Conservation (phyloP, 2,888 invertebrate genomes). For the Tholera decimalis region DNA sequence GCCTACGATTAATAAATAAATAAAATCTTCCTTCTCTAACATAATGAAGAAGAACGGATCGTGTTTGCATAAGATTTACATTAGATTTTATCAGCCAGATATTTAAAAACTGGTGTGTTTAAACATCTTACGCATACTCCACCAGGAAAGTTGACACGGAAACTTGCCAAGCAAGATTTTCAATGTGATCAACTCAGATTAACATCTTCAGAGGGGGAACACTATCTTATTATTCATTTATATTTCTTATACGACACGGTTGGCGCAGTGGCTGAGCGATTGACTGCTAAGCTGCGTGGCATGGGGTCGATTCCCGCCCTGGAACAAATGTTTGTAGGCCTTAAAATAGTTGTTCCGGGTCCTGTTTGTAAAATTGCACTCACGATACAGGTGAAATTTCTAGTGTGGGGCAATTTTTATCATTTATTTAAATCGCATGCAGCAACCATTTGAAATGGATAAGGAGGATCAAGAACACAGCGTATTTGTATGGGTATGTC, state of each 20-base stretch:
- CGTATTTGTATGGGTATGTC: slow-evolving; percentile 92
- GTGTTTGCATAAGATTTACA: background rate
- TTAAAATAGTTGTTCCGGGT: no score
- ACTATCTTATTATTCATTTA: no score
- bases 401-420: no score
- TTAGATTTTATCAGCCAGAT: background rate
- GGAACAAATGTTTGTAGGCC: no score
- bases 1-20: no score
- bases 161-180: background rate
- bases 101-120: background rate
- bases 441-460: slow-evolving; percentile 83
- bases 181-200: slow-evolving; percentile 5
- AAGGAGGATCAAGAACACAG: slow-evolving; percentile 88
- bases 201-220: background rate
- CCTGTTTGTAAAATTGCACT: no score
- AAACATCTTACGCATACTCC: background rate
- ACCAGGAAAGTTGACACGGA: background rate
- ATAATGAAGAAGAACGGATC: background rate
- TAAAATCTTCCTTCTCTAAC: no score
- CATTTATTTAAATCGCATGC: slow-evolving; percentile 74
- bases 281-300: no score
- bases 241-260: no score
- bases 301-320: no score
- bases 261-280: no score
- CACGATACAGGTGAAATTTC: no score